Conservation (phyloP, 2,113 vertebrate genomes). For the Cinclus cinclus region DNA sequence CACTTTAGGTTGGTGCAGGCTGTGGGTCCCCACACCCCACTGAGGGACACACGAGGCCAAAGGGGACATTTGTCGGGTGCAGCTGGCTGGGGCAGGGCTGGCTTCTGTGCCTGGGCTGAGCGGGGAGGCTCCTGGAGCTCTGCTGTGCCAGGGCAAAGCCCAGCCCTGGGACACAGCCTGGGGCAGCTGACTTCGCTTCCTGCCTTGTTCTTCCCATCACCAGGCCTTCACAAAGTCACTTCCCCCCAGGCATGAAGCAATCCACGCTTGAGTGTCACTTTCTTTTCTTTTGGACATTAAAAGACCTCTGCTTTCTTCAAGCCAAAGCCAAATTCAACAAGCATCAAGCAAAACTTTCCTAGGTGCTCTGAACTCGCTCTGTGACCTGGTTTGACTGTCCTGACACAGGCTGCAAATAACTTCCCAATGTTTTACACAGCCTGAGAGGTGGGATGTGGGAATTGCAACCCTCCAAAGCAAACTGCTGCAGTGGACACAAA, state of each 20-base stretch:
- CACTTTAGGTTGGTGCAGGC: accelerated
- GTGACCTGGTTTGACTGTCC: neutral
- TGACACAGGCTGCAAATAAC: neutral
- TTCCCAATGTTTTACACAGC: neutral
- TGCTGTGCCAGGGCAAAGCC: neutral
- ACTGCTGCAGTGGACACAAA: neutral
- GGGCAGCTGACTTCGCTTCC: neutral
- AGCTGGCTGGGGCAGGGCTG: neutral
- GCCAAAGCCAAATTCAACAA: neutral
- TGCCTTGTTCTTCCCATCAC: neutral
- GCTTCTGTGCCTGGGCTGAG: neutral
- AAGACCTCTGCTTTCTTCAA: neutral
- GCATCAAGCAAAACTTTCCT: neutral
- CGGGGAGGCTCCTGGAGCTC: neutral
- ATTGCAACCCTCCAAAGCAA: neutral
- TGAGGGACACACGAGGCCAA: accelerated
- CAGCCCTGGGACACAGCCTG: neutral
- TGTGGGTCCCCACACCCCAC: neutral
- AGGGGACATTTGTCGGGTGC: neutral
- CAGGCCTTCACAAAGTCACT: neutral
- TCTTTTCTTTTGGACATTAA: neutral
- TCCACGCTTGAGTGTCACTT: neutral
- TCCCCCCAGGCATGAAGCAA: neutral
- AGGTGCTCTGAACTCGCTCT: neutral
- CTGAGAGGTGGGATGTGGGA: neutral